These are phyloP conservation scores for Crotalus horridus DNA, from an alignment of 2,113 vertebrate genomes.

Conservation along the genomic window DNA sequence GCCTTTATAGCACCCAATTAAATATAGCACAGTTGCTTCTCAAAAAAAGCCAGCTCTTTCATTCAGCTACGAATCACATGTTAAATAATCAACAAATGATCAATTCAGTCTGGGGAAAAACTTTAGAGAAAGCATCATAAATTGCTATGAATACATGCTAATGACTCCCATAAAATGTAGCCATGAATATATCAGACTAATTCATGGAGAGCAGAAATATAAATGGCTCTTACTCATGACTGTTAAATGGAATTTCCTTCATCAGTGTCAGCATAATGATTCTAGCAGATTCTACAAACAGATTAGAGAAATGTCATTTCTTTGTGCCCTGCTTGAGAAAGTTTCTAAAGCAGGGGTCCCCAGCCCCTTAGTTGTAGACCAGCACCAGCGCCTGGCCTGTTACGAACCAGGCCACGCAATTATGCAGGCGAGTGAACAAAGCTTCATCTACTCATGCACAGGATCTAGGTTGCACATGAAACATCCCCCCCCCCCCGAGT, in stretches of 20 bases:
- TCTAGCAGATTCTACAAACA: neutral
- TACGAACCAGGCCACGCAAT: neutral
- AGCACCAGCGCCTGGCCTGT: neutral
- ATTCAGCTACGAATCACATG: neutral
- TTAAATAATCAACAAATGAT: neutral
- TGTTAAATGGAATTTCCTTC: neutral
- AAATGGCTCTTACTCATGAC: neutral
- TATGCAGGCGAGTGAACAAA: neutral
- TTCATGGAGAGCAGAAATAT: neutral
- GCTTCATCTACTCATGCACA: too few species aligned
- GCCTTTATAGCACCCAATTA: neutral
- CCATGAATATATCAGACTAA: neutral
- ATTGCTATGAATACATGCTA: neutral
- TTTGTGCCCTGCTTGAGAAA: neutral
- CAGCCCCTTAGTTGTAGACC: neutral
- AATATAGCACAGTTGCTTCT: neutral
- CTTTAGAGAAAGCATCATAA: neutral
- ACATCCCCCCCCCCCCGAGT: too few species aligned
- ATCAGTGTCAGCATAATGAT: neutral
- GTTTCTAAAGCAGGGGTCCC: neutral
- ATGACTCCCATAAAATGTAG: neutral
- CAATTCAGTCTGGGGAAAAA: neutral
- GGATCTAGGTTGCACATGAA: too few species aligned
- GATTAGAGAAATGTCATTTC: neutral
- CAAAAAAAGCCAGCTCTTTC: neutral